phyloP scores from a whole-genome alignment of 1,140 invertebrate genomes.

The Scaptomyza pallida region DNA sequence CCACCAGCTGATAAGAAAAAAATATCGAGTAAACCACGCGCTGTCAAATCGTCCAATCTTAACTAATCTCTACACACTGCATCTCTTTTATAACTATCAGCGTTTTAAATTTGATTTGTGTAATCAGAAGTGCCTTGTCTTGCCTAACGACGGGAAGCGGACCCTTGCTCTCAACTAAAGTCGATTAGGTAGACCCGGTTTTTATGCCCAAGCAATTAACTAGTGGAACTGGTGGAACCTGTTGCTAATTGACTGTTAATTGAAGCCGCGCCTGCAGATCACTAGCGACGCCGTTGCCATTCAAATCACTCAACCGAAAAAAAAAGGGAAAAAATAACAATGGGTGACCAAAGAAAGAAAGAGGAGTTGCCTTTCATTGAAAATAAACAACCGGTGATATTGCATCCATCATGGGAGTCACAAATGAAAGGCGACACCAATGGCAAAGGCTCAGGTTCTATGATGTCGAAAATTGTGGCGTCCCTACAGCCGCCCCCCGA shows the following conservation, averaged over 20 bases:
- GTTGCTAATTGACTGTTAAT: constrained; percentile 45
- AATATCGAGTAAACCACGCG: constrained; percentile 26
- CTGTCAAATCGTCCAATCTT: constrained; percentile 10
- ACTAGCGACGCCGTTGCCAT: constrained; percentile 6
- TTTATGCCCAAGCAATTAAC: neutral
- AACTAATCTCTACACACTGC: constrained; percentile 3
- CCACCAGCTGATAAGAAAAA: constrained; percentile 19
- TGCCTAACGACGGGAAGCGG: constrained; percentile 9
- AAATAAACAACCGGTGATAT: constrained; percentile 46
- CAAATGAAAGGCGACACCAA: constrained; percentile 43
- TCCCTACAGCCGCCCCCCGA: constrained; percentile 89
- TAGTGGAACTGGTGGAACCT: constrained; percentile 38
- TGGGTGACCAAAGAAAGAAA: constrained; percentile 33
- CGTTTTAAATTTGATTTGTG: constrained; percentile 7
- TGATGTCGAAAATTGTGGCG: constrained; percentile 36
- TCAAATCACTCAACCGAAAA: constrained; percentile 16
- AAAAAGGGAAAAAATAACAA: constrained; percentile 12
- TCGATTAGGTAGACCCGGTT: neutral
- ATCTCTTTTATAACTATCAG: constrained; percentile 6
- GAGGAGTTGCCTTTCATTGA: constrained; percentile 59
- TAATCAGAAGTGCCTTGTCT: constrained; percentile 30
- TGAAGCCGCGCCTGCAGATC: constrained; percentile 44
- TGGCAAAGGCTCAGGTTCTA: constrained; percentile 37
- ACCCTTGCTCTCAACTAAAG: neutral
- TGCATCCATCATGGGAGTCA: constrained; percentile 70